Conservation (phyloP, 2,113 vertebrate genomes). For the Mesembrinibis cayennensis region DNA sequence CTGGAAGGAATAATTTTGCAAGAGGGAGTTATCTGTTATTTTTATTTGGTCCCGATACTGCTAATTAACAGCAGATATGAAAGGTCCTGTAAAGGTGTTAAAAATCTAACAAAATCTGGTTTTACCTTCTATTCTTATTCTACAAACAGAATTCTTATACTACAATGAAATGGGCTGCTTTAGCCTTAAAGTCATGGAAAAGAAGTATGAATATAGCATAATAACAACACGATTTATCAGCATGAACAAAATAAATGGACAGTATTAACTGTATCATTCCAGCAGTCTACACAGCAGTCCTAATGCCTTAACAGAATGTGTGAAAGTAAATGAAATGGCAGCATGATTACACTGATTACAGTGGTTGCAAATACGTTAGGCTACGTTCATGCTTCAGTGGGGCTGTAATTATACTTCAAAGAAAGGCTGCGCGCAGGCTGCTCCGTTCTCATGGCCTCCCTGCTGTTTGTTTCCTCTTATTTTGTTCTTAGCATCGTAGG, state of each 20-base stretch:
- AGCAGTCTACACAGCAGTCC: slow-evolving; percentile 36
- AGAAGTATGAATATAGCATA: neutral
- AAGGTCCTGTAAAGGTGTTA: slow-evolving; percentile 1
- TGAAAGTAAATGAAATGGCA: slow-evolving; percentile 65
- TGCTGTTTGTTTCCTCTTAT: slow-evolving; percentile 57
- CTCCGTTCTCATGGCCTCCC: slow-evolving; percentile 3
- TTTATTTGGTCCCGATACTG: slow-evolving; percentile 27
- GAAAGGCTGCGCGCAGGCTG: slow-evolving; percentile 14
- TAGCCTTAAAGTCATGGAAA: neutral
- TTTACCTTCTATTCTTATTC: neutral
- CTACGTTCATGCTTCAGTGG: slow-evolving; percentile 69
- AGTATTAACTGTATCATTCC: slow-evolving; percentile 62
- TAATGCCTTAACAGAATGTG: slow-evolving; percentile 48
- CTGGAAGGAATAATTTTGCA: slow-evolving; percentile 2
- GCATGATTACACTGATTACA: slow-evolving; percentile 72
- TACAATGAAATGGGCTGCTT: neutral
- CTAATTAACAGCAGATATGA: slow-evolving; percentile 49
- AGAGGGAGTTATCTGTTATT: slow-evolving; percentile 7
- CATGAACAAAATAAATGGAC: slow-evolving; percentile 55
- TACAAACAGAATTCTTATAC: neutral
- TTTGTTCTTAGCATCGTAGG: slow-evolving; percentile 8
- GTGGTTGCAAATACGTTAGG: slow-evolving; percentile 53
- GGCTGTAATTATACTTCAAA: slow-evolving; percentile 68
- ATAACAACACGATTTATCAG: slow-evolving; percentile 48
- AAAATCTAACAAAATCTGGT: neutral